Evolutionary conservation across 2,888 invertebrate species (phyloP).

Genomic region (Mycogona germanica): DNA sequence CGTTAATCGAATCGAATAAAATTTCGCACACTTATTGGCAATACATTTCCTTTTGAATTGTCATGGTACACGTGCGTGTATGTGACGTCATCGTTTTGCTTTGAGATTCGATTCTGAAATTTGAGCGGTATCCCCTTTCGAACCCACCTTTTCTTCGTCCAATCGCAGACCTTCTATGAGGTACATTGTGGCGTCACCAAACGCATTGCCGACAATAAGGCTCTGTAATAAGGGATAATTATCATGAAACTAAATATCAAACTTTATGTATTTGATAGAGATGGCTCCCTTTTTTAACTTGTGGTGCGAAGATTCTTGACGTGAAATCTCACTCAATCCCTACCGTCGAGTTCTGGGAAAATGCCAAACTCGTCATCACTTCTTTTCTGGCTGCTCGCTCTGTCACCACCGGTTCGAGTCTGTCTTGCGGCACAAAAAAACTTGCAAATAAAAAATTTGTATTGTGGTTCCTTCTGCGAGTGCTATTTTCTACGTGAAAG

Average conservation of each 20-base stretch:
- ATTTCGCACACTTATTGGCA: no score
- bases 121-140: no score
- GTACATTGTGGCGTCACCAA: neutral
- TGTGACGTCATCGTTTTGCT: no score
- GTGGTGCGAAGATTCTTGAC: no score
- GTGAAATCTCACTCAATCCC: neutral
- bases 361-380: constrained; percentile 4
- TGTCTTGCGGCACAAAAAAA: neutral
- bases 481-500: neutral
- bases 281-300: no score
- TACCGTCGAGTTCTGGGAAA: constrained; percentile 9
- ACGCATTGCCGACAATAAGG: constrained; percentile 1
- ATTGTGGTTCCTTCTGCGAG: no score
- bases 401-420: constrained; percentile 10
- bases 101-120: no score
- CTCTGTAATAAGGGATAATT: neutral
- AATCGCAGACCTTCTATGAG: neutral
- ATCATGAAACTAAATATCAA: neutral
- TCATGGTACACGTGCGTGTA: no score
- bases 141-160: no score
- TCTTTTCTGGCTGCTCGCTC: constrained; percentile 12
- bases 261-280: neutral
- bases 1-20: no score
- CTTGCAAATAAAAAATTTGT: neutral
- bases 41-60: no score